phyloP scores from a whole-genome alignment of 2,888 invertebrate genomes.

The Xestoiulus laeticollis region DNA sequence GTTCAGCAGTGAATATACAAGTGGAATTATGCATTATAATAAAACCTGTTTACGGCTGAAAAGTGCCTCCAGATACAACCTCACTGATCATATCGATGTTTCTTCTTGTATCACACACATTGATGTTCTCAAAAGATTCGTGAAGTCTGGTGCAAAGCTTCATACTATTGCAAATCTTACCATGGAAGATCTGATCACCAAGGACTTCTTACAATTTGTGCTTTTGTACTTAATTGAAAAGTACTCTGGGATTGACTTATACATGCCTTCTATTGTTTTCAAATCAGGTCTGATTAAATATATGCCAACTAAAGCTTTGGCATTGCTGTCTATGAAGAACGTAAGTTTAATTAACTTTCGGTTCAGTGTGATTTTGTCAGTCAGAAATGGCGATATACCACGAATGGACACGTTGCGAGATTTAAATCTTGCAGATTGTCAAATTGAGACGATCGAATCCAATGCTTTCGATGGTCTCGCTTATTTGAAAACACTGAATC shows the following conservation, averaged over 20 bases:
- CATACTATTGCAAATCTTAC: not conserved
- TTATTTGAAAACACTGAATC: slow-evolving; percentile 13
- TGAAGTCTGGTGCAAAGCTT: not conserved
- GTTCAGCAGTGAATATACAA: not conserved
- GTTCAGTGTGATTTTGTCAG: not conserved
- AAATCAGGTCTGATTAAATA: not conserved
- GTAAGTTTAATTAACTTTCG: not conserved
- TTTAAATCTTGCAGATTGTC: slow-evolving; percentile 32
- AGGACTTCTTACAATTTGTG: not conserved
- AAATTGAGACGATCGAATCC: slow-evolving; percentile 6
- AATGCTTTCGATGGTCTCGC: not conserved
- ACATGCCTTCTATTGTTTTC: not conserved
- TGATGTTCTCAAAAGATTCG: not conserved
- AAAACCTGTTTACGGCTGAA: not conserved
- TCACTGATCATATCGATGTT: not conserved
- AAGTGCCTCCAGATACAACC: not conserved
- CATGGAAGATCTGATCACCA: not conserved
- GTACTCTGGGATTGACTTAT: not conserved
- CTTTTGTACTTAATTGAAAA: not conserved
- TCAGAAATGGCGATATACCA: slow-evolving; percentile 39
- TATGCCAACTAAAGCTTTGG: slow-evolving; percentile 32
- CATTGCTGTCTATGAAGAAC: not conserved
- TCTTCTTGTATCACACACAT: not conserved
- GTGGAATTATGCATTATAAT: not conserved
- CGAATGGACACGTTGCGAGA: not conserved